Percentiles rank a stretch among this genome's conserved stretches.
Evolutionary conservation across 2,113 vertebrate species (phyloP).

Genomic region (Semnopithecus entellus): DNA sequence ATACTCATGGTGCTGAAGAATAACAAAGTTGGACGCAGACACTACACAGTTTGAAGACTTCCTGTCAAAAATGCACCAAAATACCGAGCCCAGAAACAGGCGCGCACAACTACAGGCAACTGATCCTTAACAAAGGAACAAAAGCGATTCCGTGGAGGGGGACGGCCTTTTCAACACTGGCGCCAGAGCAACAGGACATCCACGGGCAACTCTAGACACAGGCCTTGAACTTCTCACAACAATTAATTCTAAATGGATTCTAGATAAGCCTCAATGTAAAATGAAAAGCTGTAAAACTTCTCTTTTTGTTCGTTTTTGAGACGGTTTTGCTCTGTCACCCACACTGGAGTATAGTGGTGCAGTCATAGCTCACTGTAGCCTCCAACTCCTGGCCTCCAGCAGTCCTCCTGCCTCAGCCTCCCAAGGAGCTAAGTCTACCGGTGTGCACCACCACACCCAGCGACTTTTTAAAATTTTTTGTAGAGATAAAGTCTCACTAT

Average conservation of each 20-base stretch:
- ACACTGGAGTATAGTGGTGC: too few species aligned
- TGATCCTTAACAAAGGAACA: neutral
- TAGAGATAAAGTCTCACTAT: too few species aligned
- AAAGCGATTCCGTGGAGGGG: fast-evolving
- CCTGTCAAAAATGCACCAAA: fast-evolving
- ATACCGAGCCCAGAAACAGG: neutral
- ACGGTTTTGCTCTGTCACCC: too few species aligned
- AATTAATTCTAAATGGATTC: neutral
- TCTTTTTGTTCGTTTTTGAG: too few species aligned
- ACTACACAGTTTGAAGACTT: fast-evolving
- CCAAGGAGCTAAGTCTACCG: too few species aligned
- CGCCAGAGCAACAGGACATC: fast-evolving
- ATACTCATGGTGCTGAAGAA: fast-evolving
- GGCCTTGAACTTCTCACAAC: fast-evolving
- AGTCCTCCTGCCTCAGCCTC: too few species aligned
- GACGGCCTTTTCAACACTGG: fast-evolving
- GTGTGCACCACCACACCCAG: too few species aligned
- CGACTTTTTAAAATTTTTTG: too few species aligned
- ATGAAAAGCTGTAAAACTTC: too few species aligned
- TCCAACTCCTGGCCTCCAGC: too few species aligned
- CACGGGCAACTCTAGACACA: fast-evolving
- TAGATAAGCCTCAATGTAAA: neutral
- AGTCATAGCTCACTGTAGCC: too few species aligned
- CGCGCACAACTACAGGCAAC: fast-evolving
- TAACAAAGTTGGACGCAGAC: neutral